A percentile compares a stretch with the other conserved stretches of the same genome.
phyloP scores from a whole-genome alignment of 2,888 invertebrate genomes.

The Agelastica alni region DNA sequence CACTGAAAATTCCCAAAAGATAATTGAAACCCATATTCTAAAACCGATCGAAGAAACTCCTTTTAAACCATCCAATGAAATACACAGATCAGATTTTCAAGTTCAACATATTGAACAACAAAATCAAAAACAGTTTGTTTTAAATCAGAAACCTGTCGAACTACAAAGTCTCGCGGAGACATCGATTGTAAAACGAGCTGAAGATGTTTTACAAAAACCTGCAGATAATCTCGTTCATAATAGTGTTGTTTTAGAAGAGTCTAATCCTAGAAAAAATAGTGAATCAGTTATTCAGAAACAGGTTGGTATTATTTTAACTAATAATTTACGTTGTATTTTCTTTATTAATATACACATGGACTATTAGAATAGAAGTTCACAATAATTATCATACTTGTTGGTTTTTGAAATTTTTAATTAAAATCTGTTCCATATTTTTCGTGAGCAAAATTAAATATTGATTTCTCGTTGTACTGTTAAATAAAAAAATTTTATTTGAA shows the following conservation, averaged over 20 bases:
- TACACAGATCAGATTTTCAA: background rate
- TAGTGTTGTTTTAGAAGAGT: constrained; percentile 1
- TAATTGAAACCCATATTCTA: background rate
- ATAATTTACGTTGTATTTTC: no score
- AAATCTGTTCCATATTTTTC: no score
- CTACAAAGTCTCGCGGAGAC: background rate
- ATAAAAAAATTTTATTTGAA: no score
- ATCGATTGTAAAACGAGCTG: background rate
- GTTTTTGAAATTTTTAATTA: no score
- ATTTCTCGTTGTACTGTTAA: no score
- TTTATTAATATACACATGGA: no score
- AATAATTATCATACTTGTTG: no score
- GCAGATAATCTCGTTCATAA: background rate
- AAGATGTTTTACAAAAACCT: background rate
- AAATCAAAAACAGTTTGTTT: background rate
- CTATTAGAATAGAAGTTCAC: no score
- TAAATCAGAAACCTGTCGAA: background rate
- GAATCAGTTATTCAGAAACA: constrained; percentile 22
- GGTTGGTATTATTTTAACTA: no score
- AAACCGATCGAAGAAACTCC: background rate
- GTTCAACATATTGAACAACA: background rate
- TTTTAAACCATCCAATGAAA: background rate
- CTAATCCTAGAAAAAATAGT: constrained; percentile 16
- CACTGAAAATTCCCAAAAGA: no score
- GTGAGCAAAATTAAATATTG: no score